Evolutionary conservation across 2,113 vertebrate genomes (phyloP).

Genomic region (Grantiella picta): DNA sequence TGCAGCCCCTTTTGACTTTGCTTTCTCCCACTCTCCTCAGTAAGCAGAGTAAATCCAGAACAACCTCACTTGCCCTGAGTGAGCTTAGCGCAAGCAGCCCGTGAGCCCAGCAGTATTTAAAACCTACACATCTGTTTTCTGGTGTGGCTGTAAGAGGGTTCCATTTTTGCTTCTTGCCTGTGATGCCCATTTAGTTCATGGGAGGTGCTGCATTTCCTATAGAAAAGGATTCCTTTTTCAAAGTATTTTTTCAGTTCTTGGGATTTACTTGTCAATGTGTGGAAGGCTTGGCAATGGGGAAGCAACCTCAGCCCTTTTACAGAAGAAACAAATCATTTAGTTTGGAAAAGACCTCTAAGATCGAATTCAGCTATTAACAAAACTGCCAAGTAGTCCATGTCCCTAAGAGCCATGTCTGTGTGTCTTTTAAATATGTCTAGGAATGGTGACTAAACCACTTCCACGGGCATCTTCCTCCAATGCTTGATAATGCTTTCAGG

Average conservation of each 20-base stretch:
- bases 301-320: background rate
- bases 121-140: background rate
- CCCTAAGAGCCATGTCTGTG: background rate
- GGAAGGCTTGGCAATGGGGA: background rate
- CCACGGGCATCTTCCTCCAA: background rate
- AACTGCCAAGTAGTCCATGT: background rate
- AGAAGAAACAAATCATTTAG: background rate
- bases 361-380: rapidly evolving
- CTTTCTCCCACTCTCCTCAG: background rate
- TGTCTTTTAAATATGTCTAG: background rate
- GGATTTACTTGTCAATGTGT: background rate
- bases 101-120: background rate
- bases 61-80: background rate
- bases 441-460: background rate
- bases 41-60: background rate
- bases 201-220: background rate
- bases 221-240: background rate
- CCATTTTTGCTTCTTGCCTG: background rate
- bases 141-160: background rate
- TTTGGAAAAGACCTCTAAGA: background rate
- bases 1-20: background rate
- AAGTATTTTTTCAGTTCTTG: background rate
- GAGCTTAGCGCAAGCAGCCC: background rate
- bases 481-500: background rate
- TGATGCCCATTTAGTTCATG: background rate